Conservation (phyloP, 1,140 invertebrate species). For the Oncopodura yosiiana region DNA sequence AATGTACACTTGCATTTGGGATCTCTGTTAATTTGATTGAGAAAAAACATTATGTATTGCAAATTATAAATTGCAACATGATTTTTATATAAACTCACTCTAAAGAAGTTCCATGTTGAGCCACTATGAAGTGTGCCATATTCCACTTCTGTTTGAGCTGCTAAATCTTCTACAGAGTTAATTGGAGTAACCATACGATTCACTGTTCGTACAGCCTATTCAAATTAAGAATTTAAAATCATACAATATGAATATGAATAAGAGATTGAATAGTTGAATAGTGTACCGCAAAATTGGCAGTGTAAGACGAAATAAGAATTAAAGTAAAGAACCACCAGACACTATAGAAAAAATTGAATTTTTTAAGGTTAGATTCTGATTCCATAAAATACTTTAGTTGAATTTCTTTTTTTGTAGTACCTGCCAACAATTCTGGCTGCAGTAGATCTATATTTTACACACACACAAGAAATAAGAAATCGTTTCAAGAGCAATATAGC, state of each 20-base stretch:
- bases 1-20: constrained; percentile 77
- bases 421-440: constrained; percentile 88
- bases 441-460: constrained; percentile 49
- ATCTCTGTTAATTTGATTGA: constrained; percentile 54
- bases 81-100: too few species aligned
- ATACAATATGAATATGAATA: too few species aligned
- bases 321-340: constrained; percentile 99
- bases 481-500: too few species aligned
- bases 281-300: constrained; percentile 71
- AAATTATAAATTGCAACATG: too few species aligned
- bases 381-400: too few species aligned
- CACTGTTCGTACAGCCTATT: constrained; percentile 91
- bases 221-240: too few species aligned
- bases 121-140: constrained; percentile 73
- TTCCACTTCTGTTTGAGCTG: constrained; percentile 88
- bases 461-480: too few species aligned
- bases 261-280: too few species aligned
- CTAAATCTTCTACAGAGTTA: constrained; percentile 84
- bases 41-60: too few species aligned
- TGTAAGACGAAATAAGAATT: constrained; percentile 96
- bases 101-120: constrained; percentile 87
- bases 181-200: constrained; percentile 90
- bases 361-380: too few species aligned
- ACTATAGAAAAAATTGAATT: too few species aligned
- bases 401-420: too few species aligned